Base-by-base conservation (phyloP, 2,888 invertebrate genomes). In the Drosophila subsilvestris region DNA sequence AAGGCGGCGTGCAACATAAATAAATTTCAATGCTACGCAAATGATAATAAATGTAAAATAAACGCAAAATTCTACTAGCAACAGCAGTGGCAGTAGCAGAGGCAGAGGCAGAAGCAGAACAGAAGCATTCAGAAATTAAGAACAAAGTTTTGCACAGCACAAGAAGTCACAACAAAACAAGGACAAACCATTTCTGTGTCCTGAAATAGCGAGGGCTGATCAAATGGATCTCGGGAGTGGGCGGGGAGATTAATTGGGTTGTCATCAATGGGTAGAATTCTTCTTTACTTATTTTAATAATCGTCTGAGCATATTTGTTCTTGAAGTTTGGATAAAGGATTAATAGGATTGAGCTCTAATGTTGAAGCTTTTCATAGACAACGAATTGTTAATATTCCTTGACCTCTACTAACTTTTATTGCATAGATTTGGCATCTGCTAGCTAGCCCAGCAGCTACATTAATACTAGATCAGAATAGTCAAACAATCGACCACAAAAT, bases 101-200 rank as follows among this genome's bases (percentile, higher is more conserved):
- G n/a, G 20, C 20, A 45, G 32, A 3, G 17, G 51, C 22, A 49
- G 12, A n/a, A 27, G 45, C 51, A 63, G 17, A 20, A 8, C 20
- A 75, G 47, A 59, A 71, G 68, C 69, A 69, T 51, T 67, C 74
- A 58, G 63, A 85, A 84, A 88, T 88, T 80, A 86, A 86, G 74
- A 68, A 77, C 78, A 84, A 84, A 84, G 59, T 88, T 83, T 68
- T 76, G 86, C 77, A 69, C 71, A 86, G 86, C 77, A 69, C 71
- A 86, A 88, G 80, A 88, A 88, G 87, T 88, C 83, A 83, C 83
- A 84, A 84, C 88, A 84, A 88, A 84, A 88, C 86, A 84, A 84
- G 86, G 80, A 88, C 84, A 78, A 69, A 62, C 76, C 74, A 72
- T 77, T 69, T 58, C 63, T 68, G 56, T 61, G 51, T 51, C 43